Conservation (phyloP, 2,113 vertebrate genomes). For the Pongo pygmaeus region DNA sequence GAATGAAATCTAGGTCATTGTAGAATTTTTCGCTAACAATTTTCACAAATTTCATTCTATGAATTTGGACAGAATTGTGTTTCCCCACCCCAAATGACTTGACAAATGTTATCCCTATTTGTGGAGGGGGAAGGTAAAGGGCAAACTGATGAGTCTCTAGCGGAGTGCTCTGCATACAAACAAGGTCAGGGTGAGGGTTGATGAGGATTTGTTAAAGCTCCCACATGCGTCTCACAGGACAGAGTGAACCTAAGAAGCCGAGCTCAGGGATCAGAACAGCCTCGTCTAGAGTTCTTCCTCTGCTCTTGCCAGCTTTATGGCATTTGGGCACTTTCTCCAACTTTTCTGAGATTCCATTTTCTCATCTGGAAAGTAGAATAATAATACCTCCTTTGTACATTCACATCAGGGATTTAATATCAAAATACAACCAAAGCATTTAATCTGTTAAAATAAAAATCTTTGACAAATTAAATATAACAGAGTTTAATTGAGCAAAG, state of each 20-base stretch:
- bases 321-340: background rate
- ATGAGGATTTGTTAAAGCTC: background rate
- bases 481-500: no score
- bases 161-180: background rate
- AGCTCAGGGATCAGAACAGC: background rate
- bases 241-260: background rate
- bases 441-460: no score
- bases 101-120: background rate
- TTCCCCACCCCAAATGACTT: background rate
- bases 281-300: background rate
- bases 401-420: background rate
- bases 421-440: background rate
- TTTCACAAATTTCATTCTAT: background rate
- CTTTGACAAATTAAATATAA: no score
- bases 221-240: background rate
- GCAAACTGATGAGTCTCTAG: background rate
- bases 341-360: background rate
- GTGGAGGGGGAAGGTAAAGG: background rate
- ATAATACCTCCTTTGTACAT: background rate
- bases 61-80: conserved; percentile 19
- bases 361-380: background rate
- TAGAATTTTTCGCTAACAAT: background rate
- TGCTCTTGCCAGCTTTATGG: background rate
- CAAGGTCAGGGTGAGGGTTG: background rate
- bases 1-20: background rate